These are phyloP conservation scores for Aphaenogaster ashmeadi DNA, from an alignment of 1,140 invertebrate species.

Conservation along the genomic window DNA sequence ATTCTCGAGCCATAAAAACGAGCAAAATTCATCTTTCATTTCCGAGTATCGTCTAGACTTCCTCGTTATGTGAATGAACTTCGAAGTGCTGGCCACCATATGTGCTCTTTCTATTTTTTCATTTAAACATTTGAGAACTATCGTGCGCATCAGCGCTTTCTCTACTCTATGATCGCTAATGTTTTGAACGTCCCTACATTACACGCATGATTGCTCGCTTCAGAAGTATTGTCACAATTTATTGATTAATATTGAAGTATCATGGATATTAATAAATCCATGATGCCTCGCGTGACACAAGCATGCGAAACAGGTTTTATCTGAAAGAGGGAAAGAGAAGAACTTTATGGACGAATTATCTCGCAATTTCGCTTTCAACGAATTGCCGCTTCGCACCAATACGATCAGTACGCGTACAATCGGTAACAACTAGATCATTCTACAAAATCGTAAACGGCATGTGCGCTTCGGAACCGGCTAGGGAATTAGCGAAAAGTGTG, in stretches of 20 bases:
- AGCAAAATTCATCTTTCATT: constrained; percentile 3
- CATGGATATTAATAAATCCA: constrained; percentile 60
- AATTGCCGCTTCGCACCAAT: constrained; percentile 7
- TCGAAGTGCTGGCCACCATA: not conserved
- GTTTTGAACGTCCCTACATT: not conserved
- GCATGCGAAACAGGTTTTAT: constrained; percentile 37
- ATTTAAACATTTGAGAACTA: constrained; percentile 7
- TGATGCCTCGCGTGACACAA: constrained; percentile 6
- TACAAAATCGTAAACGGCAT: constrained; percentile 31
- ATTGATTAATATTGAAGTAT: constrained; percentile 47
- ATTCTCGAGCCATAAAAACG: not conserved
- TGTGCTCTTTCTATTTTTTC: constrained; percentile 52
- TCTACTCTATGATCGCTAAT: not conserved
- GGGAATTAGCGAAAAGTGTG: constrained; percentile 60
- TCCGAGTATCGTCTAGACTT: constrained; percentile 11
- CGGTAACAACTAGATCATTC: constrained; percentile 34
- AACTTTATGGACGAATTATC: constrained; percentile 14
- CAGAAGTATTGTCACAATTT: not conserved
- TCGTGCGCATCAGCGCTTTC: not conserved
- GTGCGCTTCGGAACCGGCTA: constrained; percentile 17
- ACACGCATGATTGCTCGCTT: not conserved
- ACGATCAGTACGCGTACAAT: constrained; percentile 1
- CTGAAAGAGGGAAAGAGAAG: not conserved
- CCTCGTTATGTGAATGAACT: constrained; percentile 44
- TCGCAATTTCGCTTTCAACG: constrained; percentile 46